Conservation (phyloP, 2,113 vertebrate species). For the Mormyrus iriodes region DNA sequence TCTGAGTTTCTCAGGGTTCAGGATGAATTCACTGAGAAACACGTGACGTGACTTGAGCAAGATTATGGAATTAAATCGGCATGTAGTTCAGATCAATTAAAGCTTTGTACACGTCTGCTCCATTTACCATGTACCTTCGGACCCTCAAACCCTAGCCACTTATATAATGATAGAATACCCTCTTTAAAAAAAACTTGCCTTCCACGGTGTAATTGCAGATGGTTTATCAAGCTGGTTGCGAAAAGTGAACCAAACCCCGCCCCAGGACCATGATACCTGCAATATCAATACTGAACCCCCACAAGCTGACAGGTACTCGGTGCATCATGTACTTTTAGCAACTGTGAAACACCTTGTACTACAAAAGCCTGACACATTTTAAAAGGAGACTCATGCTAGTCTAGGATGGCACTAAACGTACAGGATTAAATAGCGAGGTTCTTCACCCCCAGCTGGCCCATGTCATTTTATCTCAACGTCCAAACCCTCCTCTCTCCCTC, state of each 20-base stretch:
- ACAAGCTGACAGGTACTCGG: background rate
- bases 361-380: background rate
- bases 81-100: background rate
- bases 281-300: background rate
- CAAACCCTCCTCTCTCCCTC: background rate
- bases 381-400: background rate
- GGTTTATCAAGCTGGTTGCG: background rate
- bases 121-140: background rate
- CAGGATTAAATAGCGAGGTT: slow-evolving; percentile 19
- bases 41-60: background rate
- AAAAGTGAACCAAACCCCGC: background rate
- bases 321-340: background rate
- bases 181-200: background rate
- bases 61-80: background rate
- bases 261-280: background rate
- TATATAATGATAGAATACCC: background rate
- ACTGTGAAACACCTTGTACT: background rate
- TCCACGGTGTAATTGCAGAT: background rate
- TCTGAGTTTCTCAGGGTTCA: background rate
- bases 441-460: background rate
- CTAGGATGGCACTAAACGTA: slow-evolving; percentile 24
- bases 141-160: background rate
- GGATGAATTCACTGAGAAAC: background rate
- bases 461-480: slow-evolving; percentile 33
- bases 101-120: background rate